These are phyloP conservation scores for Naja naja DNA, from an alignment of 2,113 vertebrate species.

Conservation along the genomic window DNA sequence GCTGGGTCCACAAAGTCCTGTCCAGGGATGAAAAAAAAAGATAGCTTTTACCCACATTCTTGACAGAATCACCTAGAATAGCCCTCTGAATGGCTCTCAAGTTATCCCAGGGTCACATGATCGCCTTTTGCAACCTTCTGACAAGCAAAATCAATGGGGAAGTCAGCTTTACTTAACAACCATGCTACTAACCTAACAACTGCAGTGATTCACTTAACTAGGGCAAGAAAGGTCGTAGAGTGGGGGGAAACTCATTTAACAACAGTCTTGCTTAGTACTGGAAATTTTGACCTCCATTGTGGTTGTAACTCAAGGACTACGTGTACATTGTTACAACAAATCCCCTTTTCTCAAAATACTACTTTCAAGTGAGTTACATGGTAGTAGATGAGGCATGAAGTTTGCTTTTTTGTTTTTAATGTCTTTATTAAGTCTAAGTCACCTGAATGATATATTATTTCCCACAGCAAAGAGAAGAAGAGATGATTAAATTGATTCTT, in stretches of 20 bases:
- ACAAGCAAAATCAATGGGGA: not conserved
- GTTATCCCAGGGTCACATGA: not conserved
- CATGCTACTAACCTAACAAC: too few species aligned
- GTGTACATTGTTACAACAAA: not conserved
- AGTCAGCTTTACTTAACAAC: not conserved
- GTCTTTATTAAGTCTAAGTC: not conserved
- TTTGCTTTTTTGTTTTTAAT: not conserved
- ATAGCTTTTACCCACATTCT: not conserved
- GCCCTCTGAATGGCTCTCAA: not conserved
- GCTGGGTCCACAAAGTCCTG: constrained; percentile 85
- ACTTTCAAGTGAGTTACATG: not conserved
- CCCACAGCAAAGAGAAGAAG: too few species aligned
- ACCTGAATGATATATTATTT: too few species aligned
- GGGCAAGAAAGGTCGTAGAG: too few species aligned
- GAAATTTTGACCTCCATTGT: too few species aligned
- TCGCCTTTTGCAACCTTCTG: not conserved
- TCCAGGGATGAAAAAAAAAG: constrained; percentile 8
- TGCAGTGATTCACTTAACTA: too few species aligned
- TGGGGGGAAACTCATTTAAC: not conserved
- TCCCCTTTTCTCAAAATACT: not conserved
- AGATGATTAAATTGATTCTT: too few species aligned
- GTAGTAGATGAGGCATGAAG: not conserved
- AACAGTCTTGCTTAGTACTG: not conserved
- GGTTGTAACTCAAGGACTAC: too few species aligned
- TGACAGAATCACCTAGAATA: not conserved